These are phyloP conservation scores for Hirtodrosophila confusa DNA, from an alignment of 2,888 invertebrate species.

Conservation along the genomic window DNA sequence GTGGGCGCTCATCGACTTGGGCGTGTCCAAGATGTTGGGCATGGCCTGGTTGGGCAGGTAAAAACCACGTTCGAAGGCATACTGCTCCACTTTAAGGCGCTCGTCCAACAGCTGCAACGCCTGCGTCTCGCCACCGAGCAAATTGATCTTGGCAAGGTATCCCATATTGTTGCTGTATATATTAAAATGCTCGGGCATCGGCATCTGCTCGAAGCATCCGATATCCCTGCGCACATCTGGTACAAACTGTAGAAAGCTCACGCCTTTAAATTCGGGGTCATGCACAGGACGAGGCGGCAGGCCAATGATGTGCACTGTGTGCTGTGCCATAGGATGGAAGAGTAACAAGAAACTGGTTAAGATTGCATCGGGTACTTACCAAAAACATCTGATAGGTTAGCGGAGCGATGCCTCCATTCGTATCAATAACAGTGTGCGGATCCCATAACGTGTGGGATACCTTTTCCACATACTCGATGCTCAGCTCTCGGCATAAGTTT, in stretches of 20 bases:
- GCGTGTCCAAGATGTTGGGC: slow-evolving; percentile 88
- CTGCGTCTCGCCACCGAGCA: slow-evolving; percentile 88
- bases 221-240: slow-evolving; percentile 85
- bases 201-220: slow-evolving; percentile 85
- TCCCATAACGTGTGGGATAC: slow-evolving; percentile 91
- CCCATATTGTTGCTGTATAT: slow-evolving; percentile 84
- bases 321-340: slow-evolving; percentile 82
- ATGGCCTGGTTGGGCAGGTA: slow-evolving; percentile 89
- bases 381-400: slow-evolving; percentile 89
- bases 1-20: slow-evolving; percentile 89
- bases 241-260: slow-evolving; percentile 85
- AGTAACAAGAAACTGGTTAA: background rate
- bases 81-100: slow-evolving; percentile 86
- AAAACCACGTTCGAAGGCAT: slow-evolving; percentile 86
- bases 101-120: slow-evolving; percentile 86
- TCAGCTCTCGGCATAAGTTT: slow-evolving; percentile 85
- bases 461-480: slow-evolving; percentile 86
- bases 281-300: slow-evolving; percentile 86
- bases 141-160: slow-evolving; percentile 84
- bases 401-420: slow-evolving; percentile 89
- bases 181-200: slow-evolving; percentile 86
- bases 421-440: slow-evolving; percentile 87
- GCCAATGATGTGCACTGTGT: slow-evolving; percentile 87
- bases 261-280: slow-evolving; percentile 84
- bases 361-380: slow-evolving; percentile 82